These are phyloP conservation scores for Rhimphoctona megacephalus DNA, from an alignment of 2,888 invertebrate species.

Conservation along the genomic window DNA sequence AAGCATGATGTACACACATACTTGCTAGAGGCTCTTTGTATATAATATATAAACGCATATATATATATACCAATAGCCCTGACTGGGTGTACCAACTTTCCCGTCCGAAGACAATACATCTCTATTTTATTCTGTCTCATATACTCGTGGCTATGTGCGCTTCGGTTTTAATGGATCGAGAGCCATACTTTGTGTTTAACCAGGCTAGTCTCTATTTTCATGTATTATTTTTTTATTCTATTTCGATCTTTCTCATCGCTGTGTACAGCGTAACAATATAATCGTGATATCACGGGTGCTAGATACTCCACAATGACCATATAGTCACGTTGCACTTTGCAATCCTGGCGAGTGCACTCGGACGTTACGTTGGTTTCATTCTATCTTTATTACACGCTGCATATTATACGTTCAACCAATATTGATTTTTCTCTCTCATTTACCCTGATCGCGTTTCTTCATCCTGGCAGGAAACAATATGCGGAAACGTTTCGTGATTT, in stretches of 20 bases:
- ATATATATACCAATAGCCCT: conserved; percentile 41
- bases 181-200: conserved; percentile 65
- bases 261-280: conserved; percentile 76
- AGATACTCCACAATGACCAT: conserved; percentile 44
- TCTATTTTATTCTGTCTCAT: conserved; percentile 78
- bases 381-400: conserved; percentile 36
- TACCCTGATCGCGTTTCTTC: conserved; percentile 30
- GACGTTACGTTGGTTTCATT: conserved; percentile 50
- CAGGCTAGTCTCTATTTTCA: conserved; percentile 55
- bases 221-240: conserved; percentile 22
- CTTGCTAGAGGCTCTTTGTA: background rate
- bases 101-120: conserved; percentile 79
- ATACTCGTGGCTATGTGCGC: conserved; percentile 46
- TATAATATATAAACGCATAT: conserved; percentile 41
- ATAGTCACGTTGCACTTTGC: conserved; percentile 35
- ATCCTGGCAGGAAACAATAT: conserved; percentile 73
- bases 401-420: conserved; percentile 1
- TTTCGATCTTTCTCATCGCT: conserved; percentile 39
- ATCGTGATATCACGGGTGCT: conserved; percentile 74
- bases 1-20: conserved; percentile 31
- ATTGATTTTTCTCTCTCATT: conserved; percentile 12
- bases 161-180: conserved; percentile 70
- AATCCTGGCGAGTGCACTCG: conserved; percentile 30
- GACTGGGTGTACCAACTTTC: conserved; percentile 71
- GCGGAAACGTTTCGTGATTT: conserved; percentile 73